These are phyloP conservation scores for Xestoiulus laeticollis DNA, from an alignment of 2,888 invertebrate species.

Conservation along the genomic window DNA sequence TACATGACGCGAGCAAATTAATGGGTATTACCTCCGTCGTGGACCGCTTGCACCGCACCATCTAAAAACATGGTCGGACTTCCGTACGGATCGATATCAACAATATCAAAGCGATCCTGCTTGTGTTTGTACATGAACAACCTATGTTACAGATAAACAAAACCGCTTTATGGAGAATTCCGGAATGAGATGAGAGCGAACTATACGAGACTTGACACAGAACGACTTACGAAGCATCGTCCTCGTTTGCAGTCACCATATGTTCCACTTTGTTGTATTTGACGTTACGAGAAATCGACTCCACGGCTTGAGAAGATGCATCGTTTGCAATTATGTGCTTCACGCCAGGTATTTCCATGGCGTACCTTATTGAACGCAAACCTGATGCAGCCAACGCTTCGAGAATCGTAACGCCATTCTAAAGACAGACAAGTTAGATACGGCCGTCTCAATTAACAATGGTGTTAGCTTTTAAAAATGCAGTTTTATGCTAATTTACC, in stretches of 20 bases:
- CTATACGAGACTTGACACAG: neutral
- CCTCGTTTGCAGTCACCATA: constrained; percentile 78
- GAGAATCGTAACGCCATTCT: constrained; percentile 74
- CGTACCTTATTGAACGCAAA: constrained; percentile 93
- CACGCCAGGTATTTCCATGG: constrained; percentile 88
- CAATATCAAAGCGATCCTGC: constrained; percentile 79
- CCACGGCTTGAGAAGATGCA: constrained; percentile 82
- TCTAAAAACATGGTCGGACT: constrained; percentile 93
- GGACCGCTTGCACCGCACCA: constrained; percentile 74
- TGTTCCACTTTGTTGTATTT: constrained; percentile 77
- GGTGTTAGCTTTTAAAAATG: neutral
- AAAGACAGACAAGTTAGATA: neutral
- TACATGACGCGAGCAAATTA: neutral
- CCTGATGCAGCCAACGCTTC: constrained; percentile 98
- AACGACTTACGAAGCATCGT: constrained; percentile 83
- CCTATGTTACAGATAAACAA: constrained; percentile 66
- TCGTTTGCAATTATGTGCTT: constrained; percentile 90
- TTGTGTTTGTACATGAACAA: constrained; percentile 84
- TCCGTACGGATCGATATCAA: constrained; percentile 98
- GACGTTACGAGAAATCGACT: constrained; percentile 84
- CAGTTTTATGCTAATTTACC: neutral
- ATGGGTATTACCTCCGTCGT: constrained; percentile 62
- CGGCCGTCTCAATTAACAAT: too few relatives aligned
- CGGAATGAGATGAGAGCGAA: neutral
- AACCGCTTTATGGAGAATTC: neutral